Evolutionary conservation across 1,140 invertebrate genomes (phyloP).

Genomic region (Drosophila erecta): DNA sequence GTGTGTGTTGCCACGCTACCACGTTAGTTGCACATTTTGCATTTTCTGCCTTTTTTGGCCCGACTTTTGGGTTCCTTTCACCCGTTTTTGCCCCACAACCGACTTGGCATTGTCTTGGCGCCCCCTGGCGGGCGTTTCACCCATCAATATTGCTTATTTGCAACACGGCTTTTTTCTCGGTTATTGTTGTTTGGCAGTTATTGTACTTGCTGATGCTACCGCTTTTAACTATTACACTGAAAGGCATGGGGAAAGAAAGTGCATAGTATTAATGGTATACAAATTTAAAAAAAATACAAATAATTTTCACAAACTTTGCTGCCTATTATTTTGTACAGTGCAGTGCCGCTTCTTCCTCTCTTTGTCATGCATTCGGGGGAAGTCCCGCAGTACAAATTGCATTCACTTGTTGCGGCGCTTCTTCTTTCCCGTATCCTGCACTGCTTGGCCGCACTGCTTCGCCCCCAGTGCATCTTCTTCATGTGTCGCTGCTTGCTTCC

Average conservation of each 20-base stretch:
- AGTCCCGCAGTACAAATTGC: conserved; percentile 65
- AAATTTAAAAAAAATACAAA: no score
- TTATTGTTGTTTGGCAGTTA: conserved; percentile 59
- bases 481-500: conserved; percentile 16
- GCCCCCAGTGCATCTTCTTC: conserved; percentile 12
- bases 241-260: not conserved
- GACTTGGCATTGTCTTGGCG: conserved; percentile 45
- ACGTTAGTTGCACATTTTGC: conserved; percentile 69
- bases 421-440: conserved; percentile 26
- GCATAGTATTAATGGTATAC: not conserved
- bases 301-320: no score
- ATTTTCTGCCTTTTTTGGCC: conserved; percentile 50
- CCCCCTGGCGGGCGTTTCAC: conserved; percentile 54
- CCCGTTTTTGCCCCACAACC: conserved; percentile 12
- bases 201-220: conserved; percentile 33
- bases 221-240: conserved; percentile 8
- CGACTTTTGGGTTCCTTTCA: conserved; percentile 44
- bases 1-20: no score
- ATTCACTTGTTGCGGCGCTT: conserved; percentile 48
- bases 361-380: conserved; percentile 11
- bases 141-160: conserved; percentile 82
- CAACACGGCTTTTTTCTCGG: conserved; percentile 41
- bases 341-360: not conserved
- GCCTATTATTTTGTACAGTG: conserved; percentile 1
- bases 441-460: conserved; percentile 10